A percentile compares a stretch with the other conserved stretches of the same genome.
Evolutionary conservation across 2,797 vertebrate genomes (phyloP).

Genomic region (Amblyopsis hoosieri): DNA sequence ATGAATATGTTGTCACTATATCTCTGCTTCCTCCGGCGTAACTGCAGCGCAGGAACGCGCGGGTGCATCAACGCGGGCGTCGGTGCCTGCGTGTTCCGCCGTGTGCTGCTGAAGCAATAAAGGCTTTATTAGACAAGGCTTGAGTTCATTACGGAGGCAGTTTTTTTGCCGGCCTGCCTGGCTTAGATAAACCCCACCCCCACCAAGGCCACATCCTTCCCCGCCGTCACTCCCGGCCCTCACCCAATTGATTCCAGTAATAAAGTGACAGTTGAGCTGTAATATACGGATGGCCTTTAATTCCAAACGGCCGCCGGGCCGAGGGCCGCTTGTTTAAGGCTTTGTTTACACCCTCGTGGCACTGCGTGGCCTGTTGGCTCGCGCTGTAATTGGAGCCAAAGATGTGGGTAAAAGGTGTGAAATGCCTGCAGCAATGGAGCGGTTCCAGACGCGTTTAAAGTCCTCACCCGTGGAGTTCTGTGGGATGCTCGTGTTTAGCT

Average conservation of each 20-base stretch:
- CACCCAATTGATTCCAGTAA: slow-evolving; percentile 88
- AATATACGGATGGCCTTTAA: slow-evolving; percentile 87
- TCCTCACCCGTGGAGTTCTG: slow-evolving; percentile 57
- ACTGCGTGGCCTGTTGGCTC: slow-evolving; percentile 56
- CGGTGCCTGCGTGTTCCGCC: slow-evolving; percentile 25
- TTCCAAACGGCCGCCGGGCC: slow-evolving; percentile 81
- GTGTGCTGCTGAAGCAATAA: slow-evolving; percentile 51
- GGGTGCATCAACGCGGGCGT: slow-evolving; percentile 12
- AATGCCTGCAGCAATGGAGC: slow-evolving; percentile 70
- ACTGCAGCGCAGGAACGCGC: slow-evolving; percentile 11
- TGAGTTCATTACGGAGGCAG: slow-evolving; percentile 82
- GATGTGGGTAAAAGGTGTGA: slow-evolving; percentile 67
- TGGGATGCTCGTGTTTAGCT: slow-evolving; percentile 59
- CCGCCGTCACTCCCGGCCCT: slow-evolving; percentile 77
- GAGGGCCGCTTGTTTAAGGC: slow-evolving; percentile 86
- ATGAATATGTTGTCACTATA: slow-evolving; percentile 32
- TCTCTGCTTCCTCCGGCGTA: background rate
- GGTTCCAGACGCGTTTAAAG: slow-evolving; percentile 61
- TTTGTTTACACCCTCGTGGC: slow-evolving; percentile 86
- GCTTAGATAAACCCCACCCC: slow-evolving; percentile 86
- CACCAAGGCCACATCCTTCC: slow-evolving; percentile 83
- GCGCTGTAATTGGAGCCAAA: slow-evolving; percentile 74
- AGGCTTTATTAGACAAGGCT: slow-evolving; percentile 81
- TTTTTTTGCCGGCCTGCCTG: slow-evolving; percentile 81
- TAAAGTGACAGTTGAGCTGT: slow-evolving; percentile 86